Evolutionary conservation across 2,797 vertebrate species (phyloP), one percentile per base, ranked within the genome.

Genomic region (Danio jaintianensis): DNA sequence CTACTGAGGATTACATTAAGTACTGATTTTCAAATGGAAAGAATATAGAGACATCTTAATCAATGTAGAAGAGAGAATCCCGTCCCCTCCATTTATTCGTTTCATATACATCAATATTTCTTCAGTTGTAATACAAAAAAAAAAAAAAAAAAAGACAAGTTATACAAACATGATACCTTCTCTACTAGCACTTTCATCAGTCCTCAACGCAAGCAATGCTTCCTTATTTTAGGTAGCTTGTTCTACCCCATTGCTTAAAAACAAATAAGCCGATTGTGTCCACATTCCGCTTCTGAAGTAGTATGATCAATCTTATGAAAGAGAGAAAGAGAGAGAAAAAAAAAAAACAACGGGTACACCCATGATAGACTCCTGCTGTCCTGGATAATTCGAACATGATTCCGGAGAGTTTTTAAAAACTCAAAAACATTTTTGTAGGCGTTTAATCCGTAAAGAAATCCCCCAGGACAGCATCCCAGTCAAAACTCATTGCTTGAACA

Each of bases 21-120:
- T 80, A 72, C 43, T 78, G 22, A 80, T 5, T 48, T 50, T 62
- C 16, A 11, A 79, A 76, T 22, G 36, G 78, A 81, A 40, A 84
- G 80, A 59, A 76, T 63, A 77, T 47, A 20, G 18, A 67, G 80
- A 83, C 70, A 92, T 88, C 88, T 91, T 86, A 87, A 29, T 90
- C 90, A 89, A 91, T 91, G 91, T 92, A 92, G 92, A 61, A 84
- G 85, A 94, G 56, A 84, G 84, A 93, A 94, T 91, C 90, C 90
- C 89, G 91, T 87, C 66, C 95, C 95, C 95, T 96, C 89, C 91
- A 91, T 98, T 98, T 98, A 98, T 98, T 86, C 98, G 93, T 96
- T 96, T 96, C 95, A 97, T 98, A 97, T 97, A 99, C 98, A 99
- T 97, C 96, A 96, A 98, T 97, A 97, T 95, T 97, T 94, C 88